phyloP scores from a whole-genome alignment of 2,888 invertebrate genomes.

The Pristionchus arcanus region DNA sequence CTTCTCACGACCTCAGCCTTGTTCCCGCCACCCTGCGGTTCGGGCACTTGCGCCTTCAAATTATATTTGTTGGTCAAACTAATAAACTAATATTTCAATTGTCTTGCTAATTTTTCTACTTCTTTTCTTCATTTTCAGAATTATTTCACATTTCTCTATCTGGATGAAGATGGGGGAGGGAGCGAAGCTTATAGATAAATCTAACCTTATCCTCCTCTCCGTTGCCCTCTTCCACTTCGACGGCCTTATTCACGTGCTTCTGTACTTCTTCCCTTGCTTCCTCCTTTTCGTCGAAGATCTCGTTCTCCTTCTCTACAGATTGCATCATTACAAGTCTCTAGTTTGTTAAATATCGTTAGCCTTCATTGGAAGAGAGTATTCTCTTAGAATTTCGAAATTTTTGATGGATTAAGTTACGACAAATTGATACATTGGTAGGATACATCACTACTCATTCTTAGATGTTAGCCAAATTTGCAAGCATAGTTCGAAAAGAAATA shows the following conservation, averaged over 20 bases:
- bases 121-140: no score
- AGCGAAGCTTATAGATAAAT: no score
- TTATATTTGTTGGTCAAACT: not conserved
- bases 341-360: no score
- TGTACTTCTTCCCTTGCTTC: constrained; percentile 54
- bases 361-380: not conserved
- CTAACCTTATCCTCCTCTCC: constrained; percentile 42
- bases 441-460: not conserved
- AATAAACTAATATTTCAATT: no score
- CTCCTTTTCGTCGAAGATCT: constrained; percentile 59
- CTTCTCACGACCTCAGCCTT: constrained; percentile 53
- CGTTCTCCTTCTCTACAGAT: constrained; percentile 62
- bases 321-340: no score
- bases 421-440: no score
- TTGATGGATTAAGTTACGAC: no score
- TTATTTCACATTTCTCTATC: no score
- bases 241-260: constrained; percentile 4
- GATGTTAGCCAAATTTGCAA: not conserved
- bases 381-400: no score
- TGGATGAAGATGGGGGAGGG: no score
- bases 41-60: constrained; percentile 44
- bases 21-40: constrained; percentile 55
- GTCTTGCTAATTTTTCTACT: no score
- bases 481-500: not conserved
- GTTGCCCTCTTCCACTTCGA: not conserved